Evolutionary conservation across 2,888 invertebrate species (phyloP).

Genomic region (Brenthis ino): DNA sequence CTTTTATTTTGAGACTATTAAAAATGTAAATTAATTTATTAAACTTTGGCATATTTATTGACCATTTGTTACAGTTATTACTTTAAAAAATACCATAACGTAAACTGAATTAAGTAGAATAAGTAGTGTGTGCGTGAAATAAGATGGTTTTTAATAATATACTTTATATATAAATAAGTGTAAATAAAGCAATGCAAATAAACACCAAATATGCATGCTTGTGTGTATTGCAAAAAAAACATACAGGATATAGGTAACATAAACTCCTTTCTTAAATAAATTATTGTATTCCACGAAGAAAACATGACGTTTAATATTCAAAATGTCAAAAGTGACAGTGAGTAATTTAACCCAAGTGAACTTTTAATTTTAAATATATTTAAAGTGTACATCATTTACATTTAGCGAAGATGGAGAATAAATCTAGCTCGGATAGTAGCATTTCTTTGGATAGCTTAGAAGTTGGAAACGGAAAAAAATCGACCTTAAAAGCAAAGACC

Average conservation of each 20-base stretch:
- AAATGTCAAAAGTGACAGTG: slow-evolving; percentile 4
- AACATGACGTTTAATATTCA: background rate
- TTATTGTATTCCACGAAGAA: background rate
- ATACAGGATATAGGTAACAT: no score
- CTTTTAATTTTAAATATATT: slow-evolving; percentile 1
- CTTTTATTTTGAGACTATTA: no score
- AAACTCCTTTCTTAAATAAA: no score
- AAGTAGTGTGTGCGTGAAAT: no score
- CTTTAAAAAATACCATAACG: slow-evolving; percentile 1
- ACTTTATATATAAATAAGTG: no score
- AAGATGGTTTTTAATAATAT: no score
- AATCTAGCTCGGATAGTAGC: slow-evolving; percentile 58
- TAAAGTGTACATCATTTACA: slow-evolving; percentile 22
- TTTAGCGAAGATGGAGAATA: slow-evolving; percentile 57
- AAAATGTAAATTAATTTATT: no score
- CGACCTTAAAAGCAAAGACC: slow-evolving; percentile 41
- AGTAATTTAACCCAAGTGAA: background rate
- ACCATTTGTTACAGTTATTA: background rate
- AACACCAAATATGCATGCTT: background rate
- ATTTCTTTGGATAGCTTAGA: slow-evolving; percentile 73
- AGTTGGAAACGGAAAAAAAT: slow-evolving; percentile 52
- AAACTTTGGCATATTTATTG: no score
- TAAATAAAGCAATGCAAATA: background rate
- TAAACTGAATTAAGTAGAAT: background rate
- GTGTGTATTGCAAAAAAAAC: no score